Evolutionary conservation across 2,888 invertebrate species (phyloP), one percentile per base, ranked within the genome.

Genomic region (Lithophane leautieri): DNA sequence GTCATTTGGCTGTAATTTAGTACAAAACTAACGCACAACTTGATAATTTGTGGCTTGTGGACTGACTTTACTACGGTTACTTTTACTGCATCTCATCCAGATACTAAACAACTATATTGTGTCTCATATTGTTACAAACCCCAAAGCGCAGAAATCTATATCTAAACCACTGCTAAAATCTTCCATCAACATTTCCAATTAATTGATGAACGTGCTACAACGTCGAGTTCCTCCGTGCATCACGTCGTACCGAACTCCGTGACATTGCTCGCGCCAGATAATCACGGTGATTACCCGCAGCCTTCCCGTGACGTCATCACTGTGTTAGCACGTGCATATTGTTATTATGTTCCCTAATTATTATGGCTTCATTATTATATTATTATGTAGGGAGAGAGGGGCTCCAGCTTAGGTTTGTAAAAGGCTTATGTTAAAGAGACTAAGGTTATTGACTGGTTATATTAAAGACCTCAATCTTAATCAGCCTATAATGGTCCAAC

Each of bases 341-440:
- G 78, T 44, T 47, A 56, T 54, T 61, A 61, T 44, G 56, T 19
- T 58, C 65, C 56, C 34, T 77, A 78, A 78, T 78, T 63, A 67
- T 78, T 44, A 78, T n/a, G 8, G 16, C 62, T 63, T 67, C 50
- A 73, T 78, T 73, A 67, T 67, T 19, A 47, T 77, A 47, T 54
- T 47, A 66, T 61, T 62, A 73, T 56, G 22, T 40, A 7, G 61
- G 25, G 47, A 62, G 25, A 14, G 54, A 62, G 34, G 19, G 28
- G 28, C 14, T 11, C 11, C 1, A 22, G 34, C 12, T 34, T 28
- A 0, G 11, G 34, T 44, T 58, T 28, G 16, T 12, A 25, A 54
- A 22, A 25, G n/a, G 42, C 12, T 50, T 54, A 19, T 42, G 42
- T 70, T 19, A 14, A 22, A 19, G 4, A 12, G 42, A n/a, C 11